A percentile compares a stretch with the other conserved stretches of the same genome.
phyloP scores from a whole-genome alignment of 2,797 vertebrate species.

The Agapornis canus region DNA sequence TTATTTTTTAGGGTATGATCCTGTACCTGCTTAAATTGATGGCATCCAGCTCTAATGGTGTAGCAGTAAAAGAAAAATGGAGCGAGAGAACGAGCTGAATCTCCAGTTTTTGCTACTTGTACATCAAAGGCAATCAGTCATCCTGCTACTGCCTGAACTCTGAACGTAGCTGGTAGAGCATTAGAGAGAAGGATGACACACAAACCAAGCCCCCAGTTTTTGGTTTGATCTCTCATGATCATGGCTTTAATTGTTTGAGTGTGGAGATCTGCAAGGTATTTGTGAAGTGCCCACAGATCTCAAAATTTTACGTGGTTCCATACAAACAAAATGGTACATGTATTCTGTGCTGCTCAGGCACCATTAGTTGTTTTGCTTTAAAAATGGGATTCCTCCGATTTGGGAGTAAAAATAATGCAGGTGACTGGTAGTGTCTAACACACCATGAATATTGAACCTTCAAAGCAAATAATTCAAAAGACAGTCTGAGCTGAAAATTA shows the following conservation, averaged over 20 bases:
- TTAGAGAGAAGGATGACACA: conserved; percentile 9
- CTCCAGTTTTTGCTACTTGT: conserved; percentile 54
- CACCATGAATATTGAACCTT: background rate
- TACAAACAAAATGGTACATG: fast-evolving
- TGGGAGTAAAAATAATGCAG: background rate
- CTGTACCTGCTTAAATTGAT: conserved; percentile 56
- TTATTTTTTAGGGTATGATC: conserved; percentile 57
- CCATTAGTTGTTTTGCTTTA: fast-evolving
- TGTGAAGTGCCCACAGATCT: fast-evolving
- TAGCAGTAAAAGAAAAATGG: conserved; percentile 51
- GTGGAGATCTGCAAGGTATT: background rate
- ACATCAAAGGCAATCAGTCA: conserved; percentile 19
- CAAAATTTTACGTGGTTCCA: fast-evolving
- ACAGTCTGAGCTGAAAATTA: background rate
- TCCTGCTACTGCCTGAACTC: conserved; percentile 6
- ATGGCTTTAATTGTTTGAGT: background rate
- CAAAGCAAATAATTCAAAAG: background rate
- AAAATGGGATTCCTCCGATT: fast-evolving
- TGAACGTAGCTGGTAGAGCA: background rate
- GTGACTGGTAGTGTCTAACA: fast-evolving
- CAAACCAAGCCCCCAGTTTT: background rate
- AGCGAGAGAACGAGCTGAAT: conserved; percentile 51
- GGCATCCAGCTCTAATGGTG: conserved; percentile 33
- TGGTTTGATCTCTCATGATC: background rate
- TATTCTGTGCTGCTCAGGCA: background rate